Base-by-base conservation (phyloP, 1,140 invertebrate genomes). In the Drosophila kikkawai region DNA sequence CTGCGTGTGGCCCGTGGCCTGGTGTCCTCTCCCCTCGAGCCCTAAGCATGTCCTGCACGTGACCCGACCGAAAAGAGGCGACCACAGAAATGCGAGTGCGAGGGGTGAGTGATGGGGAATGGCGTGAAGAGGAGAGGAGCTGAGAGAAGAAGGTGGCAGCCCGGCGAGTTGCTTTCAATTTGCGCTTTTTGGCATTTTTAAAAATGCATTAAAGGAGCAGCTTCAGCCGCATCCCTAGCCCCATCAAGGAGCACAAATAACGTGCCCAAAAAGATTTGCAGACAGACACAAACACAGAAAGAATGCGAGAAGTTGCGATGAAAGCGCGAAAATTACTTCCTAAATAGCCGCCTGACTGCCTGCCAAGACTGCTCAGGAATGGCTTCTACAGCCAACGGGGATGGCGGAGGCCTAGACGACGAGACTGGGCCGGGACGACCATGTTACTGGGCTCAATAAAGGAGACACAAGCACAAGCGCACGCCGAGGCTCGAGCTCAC, bases 281-380 rank as follows among this genome's bases (percentile, higher is more conserved):
- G 81, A 80, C 84, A 80, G 84, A 55, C 29, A 73, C 17, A 61
- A 69, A 60, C 45, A 45, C 45, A 63, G 58, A 66, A 55, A 57
- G 71, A 77, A 77, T 56, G 53, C 53, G 36, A 56, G 55, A 79
- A 87, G 79, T 86, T 86, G 68, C 83, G 77, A 78, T 84, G 84
- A 87, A 87, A 87, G 85, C 84, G 84, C 84, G 84, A 87, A 87
- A 87, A 87, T 90, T 87, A 87, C 84, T 90, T 88, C 84, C 84
- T 84, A 87, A 87, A 87, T 87, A 87, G 85, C 85, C 77, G 85
- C 85, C 84, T 87, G 84, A 87, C 85, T 87, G 84, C 80, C 85
- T 87, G 84, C 75, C 84, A 87, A 87, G 84, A 88, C 84, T 74
- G 48, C 61, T 60, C 57, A 64, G 41, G 44, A 53, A 48, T 13